Evolutionary conservation across 2,888 invertebrate species (phyloP).

Genomic region (Macrophya alboannulata): DNA sequence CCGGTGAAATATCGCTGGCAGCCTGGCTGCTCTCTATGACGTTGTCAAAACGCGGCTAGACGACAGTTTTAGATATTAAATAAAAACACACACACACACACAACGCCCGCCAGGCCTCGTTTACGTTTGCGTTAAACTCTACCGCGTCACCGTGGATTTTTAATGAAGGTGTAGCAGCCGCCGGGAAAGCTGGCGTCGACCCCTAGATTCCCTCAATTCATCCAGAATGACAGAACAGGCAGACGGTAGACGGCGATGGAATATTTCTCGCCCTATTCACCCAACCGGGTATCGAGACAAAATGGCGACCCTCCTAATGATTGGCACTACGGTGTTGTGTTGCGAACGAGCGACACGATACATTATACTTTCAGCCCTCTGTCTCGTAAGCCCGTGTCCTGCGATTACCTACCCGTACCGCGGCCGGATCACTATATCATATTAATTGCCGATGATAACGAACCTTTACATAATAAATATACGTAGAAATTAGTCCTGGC

Average conservation of each 20-base stretch:
- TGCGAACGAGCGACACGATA: background rate
- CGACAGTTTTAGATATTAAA: constrained; percentile 22
- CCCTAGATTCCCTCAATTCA: background rate
- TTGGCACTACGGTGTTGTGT: constrained; percentile 71
- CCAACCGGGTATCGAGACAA: constrained; percentile 78
- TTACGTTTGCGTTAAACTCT: background rate
- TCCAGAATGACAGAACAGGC: constrained; percentile 8
- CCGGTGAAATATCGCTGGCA: background rate
- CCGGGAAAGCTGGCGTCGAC: background rate
- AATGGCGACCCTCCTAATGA: constrained; percentile 79
- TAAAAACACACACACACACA: background rate
- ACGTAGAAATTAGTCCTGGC: constrained; percentile 76
- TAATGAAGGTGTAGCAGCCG: background rate
- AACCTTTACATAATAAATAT: constrained; percentile 79
- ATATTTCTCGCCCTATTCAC: constrained; percentile 73
- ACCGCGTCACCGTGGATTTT: background rate
- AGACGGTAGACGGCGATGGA: constrained; percentile 4
- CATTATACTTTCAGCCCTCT: background rate
- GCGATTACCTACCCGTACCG: background rate
- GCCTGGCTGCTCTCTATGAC: background rate
- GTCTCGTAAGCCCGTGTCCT: background rate
- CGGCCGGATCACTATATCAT: constrained; percentile 27
- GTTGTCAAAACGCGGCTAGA: constrained; percentile 6
- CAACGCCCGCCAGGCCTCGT: constrained; percentile 4
- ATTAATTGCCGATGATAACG: constrained; percentile 63